Conservation (phyloP, 2,113 vertebrate genomes). For the Phyllostomus discolor region DNA sequence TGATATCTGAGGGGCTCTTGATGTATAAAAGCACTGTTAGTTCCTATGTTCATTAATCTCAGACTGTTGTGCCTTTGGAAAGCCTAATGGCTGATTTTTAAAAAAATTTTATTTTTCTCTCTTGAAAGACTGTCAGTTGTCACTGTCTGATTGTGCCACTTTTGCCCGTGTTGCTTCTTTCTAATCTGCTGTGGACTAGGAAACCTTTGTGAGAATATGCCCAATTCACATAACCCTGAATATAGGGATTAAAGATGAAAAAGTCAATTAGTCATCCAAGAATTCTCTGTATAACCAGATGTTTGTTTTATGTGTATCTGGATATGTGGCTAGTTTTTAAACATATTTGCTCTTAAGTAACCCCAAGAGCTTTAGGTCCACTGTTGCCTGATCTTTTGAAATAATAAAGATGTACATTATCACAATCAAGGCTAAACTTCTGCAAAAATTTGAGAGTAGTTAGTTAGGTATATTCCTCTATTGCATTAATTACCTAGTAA, state of each 20-base stretch:
- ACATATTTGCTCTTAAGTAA: neutral
- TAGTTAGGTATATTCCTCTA: neutral
- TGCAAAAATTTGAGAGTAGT: neutral
- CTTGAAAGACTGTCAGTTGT: neutral
- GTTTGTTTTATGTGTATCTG: neutral
- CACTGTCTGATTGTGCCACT: neutral
- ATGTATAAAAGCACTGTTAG: neutral
- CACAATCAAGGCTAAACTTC: neutral
- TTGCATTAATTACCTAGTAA: neutral
- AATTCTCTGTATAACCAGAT: neutral
- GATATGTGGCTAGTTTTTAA: neutral
- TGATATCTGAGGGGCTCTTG: neutral
- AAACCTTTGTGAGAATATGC: neutral
- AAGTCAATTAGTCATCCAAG: neutral
- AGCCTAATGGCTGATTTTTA: neutral
- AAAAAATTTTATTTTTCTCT: neutral
- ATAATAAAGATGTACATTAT: neutral
- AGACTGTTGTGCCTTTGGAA: neutral
- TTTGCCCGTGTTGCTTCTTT: neutral
- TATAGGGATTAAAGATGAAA: neutral
- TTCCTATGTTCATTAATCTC: neutral
- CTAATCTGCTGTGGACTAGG: neutral
- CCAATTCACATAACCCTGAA: neutral
- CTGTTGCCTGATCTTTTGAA: neutral
- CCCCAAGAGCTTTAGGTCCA: neutral